Evolutionary conservation across 2,113 vertebrate genomes (phyloP).

Genomic region (Oreochromis aureus): DNA sequence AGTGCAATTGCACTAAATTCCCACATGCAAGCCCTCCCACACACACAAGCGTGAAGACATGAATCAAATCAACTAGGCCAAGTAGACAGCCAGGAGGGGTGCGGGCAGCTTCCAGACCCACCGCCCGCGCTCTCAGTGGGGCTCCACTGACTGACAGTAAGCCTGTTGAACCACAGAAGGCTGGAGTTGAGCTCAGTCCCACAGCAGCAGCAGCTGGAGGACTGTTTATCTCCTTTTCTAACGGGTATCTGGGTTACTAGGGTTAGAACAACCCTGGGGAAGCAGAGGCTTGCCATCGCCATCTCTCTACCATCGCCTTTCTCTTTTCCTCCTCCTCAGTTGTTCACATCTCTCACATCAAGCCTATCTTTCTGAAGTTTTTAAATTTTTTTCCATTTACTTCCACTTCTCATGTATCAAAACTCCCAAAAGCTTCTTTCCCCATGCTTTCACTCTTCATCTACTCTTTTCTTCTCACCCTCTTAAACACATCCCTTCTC

Average conservation of each 20-base stretch:
- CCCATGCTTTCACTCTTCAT: not conserved
- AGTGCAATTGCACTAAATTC: constrained; percentile 5
- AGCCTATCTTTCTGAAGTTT: not conserved
- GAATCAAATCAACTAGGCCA: constrained; percentile 54
- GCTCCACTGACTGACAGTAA: constrained; percentile 31
- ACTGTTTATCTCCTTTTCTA: constrained; percentile 16
- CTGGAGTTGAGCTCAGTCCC: constrained; percentile 29
- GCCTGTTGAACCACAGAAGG: constrained; percentile 22
- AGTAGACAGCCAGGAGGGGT: constrained; percentile 11
- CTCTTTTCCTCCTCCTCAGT: not conserved
- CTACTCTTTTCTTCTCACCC: not conserved
- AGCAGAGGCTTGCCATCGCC: not conserved
- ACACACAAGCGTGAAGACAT: not conserved
- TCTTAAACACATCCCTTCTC: not conserved
- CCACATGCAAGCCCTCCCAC: not conserved
- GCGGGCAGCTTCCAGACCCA: constrained; percentile 23
- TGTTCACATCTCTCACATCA: not conserved
- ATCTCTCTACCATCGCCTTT: not conserved
- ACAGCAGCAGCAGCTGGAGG: constrained; percentile 8
- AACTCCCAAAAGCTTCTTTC: not conserved
- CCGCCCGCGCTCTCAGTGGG: constrained; percentile 22
- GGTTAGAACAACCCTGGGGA: constrained; percentile 25
- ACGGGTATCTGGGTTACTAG: constrained; percentile 57
- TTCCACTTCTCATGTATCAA: not conserved
- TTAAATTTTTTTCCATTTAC: not conserved